Base-by-base conservation (phyloP, 2,888 invertebrate species). In the Iphiclides podalirius region DNA sequence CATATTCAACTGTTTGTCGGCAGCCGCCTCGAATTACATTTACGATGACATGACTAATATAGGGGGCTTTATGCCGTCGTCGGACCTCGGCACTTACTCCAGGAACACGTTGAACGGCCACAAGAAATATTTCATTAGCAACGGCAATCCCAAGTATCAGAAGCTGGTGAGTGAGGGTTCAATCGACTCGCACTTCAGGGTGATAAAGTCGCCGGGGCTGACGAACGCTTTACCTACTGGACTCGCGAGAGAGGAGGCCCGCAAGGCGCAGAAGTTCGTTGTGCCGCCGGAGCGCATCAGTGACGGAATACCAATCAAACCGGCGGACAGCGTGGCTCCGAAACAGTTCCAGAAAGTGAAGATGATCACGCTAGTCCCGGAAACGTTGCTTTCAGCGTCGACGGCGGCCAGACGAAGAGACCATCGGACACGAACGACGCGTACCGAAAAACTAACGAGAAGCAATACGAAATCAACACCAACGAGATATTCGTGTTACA, bases 101-200 rank as follows among this genome's bases (percentile, higher is more conserved):
- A 68, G 58, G 31, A 47, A 55, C 8, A 64, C 59, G 14, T 46
- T 61, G 8, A 64, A 58, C 2, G 56, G 54, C 8, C 66, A 67
- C 28, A 72, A 67, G 38, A 74, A 63, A 52, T 66, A 67, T 42
- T 71, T 66, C 52, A 54, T 63, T 4, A 61, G 63, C 2, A 53
- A 57, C 31, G 63, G 57, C 11, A 61, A 59, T 17, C 54, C 53
- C 12, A 61, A 60, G 14, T 64, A 58, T 45, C 59, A 59, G 15
- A 66, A 64, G 44, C 49, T 60, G 1, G 60, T 56, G 3, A 68
- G 67, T 15, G 71, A 75, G 16, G 66, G 65, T 15, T 59, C 66
- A 0, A 59, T 75, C 1, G 72, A 77, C 45, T 64, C 73, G 0
- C 73, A 77, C 42, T 79, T 77, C 43, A 70, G 63, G 56, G 54